A percentile compares a stretch with the other conserved stretches of the same genome.
These are phyloP conservation scores for Brachyalestes nurse DNA, from an alignment of 2,797 vertebrate genomes.

Conservation along the genomic window DNA sequence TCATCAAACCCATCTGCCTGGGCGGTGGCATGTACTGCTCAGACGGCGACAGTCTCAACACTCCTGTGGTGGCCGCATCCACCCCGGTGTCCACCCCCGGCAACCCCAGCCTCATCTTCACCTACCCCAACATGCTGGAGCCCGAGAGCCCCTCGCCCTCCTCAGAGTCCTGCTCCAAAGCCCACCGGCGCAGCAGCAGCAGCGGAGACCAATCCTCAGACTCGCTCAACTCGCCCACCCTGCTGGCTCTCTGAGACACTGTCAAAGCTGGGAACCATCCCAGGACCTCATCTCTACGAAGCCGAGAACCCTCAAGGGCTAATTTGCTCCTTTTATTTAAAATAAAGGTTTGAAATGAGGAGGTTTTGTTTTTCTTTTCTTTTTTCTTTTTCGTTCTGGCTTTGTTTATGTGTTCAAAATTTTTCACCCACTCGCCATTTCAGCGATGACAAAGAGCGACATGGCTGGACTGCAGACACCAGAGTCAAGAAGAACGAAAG, in stretches of 20 bases:
- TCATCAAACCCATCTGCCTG: conserved; percentile 98
- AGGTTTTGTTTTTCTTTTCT: conserved; percentile 16
- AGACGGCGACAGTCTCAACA: conserved; percentile 97
- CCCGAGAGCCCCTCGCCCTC: conserved; percentile 95
- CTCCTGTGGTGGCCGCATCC: conserved; percentile 93
- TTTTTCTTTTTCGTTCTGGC: conserved; percentile 31
- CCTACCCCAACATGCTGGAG: conserved; percentile 96
- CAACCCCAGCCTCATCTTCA: conserved; percentile 95
- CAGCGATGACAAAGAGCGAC: conserved; percentile 64
- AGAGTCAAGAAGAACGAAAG: conserved; percentile 50
- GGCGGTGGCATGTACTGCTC: conserved; percentile 86
- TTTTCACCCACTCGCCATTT: conserved; percentile 66
- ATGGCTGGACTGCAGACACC: conserved; percentile 53
- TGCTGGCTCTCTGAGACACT: conserved; percentile 90
- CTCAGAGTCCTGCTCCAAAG: conserved; percentile 98
- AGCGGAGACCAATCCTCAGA: conserved; percentile 98
- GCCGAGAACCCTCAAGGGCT: conserved; percentile 79
- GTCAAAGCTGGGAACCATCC: conserved; percentile 68
- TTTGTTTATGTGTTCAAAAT: conserved; percentile 58
- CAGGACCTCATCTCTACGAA: conserved; percentile 66
- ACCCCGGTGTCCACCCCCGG: conserved; percentile 93
- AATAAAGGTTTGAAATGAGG: conserved; percentile 62
- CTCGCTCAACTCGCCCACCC: conserved; percentile 98
- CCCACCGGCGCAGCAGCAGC: conserved; percentile 98
- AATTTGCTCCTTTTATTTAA: conserved; percentile 68